A percentile compares a stretch with the other conserved stretches of the same genome.
These are phyloP conservation scores for Ameiurus melas DNA, from an alignment of 2,113 vertebrate genomes.

Conservation along the genomic window DNA sequence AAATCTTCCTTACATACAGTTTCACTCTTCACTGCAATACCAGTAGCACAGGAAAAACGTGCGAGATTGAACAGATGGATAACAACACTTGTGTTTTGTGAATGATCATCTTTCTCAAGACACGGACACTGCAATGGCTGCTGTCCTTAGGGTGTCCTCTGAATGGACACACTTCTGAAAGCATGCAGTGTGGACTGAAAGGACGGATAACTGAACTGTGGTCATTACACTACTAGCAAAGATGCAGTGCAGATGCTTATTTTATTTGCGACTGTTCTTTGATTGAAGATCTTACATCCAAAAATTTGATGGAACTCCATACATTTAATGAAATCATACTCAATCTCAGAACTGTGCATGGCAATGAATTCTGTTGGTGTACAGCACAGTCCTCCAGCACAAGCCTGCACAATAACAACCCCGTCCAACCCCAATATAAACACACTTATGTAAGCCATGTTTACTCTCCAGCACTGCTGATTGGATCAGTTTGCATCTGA, in stretches of 20 bases:
- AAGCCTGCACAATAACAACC: background rate
- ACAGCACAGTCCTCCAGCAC: background rate
- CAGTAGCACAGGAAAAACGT: background rate
- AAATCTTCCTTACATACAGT: background rate
- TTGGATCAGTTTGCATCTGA: conserved; percentile 62
- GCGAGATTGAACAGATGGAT: background rate
- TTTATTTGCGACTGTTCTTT: background rate
- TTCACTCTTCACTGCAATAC: background rate
- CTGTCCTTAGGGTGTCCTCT: background rate
- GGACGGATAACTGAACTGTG: too few species aligned
- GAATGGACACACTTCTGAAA: background rate
- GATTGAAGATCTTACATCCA: background rate
- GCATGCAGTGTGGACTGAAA: background rate
- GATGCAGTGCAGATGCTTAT: background rate
- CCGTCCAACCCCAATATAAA: conserved; percentile 23
- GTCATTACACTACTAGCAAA: background rate
- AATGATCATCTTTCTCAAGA: background rate
- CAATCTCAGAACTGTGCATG: background rate
- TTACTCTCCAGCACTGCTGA: conserved; percentile 41
- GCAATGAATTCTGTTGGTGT: background rate
- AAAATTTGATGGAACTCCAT: too few species aligned
- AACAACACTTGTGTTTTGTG: background rate
- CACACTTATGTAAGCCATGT: conserved; percentile 55
- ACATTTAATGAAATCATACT: background rate
- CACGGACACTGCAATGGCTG: background rate